phyloP scores from a whole-genome alignment of 2,113 vertebrate species.

The Sterrhoptilus dennistouni region DNA sequence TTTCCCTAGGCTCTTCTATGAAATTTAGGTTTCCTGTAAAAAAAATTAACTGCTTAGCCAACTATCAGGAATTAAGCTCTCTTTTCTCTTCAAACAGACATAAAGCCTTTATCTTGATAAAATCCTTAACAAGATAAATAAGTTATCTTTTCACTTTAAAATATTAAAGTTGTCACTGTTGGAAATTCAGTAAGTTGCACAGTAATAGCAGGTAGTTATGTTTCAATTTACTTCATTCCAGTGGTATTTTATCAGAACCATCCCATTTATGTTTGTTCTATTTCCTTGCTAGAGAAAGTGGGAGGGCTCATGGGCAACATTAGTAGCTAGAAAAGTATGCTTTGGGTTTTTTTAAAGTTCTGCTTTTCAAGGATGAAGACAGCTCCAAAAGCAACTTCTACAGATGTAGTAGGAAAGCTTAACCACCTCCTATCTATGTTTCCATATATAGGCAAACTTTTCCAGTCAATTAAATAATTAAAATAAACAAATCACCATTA shows the following conservation, averaged over 20 bases:
- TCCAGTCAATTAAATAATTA: not conserved
- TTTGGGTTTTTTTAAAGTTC: not conserved
- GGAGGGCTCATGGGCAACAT: not conserved
- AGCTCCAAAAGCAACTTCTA: not conserved
- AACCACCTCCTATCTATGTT: not conserved
- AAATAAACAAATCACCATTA: not conserved
- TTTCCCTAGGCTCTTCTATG: slow-evolving; percentile 68
- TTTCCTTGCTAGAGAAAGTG: not conserved
- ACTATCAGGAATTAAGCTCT: slow-evolving; percentile 42
- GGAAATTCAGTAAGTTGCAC: not conserved
- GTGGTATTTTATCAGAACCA: not conserved
- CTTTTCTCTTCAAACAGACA: not conserved
- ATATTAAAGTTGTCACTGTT: not conserved
- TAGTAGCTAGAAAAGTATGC: not conserved
- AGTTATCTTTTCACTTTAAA: not conserved
- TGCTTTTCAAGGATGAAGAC: not conserved
- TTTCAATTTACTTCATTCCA: not conserved
- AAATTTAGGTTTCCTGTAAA: slow-evolving; percentile 66
- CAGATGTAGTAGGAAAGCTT: not conserved
- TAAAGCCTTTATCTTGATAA: not conserved
- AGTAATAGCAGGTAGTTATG: not conserved
- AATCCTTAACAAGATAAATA: not conserved
- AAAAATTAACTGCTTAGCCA: slow-evolving; percentile 55
- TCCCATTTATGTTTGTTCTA: not conserved
- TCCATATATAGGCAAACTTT: not conserved